phyloP scores from a whole-genome alignment of 2,113 vertebrate genomes.

The Vombatus ursinus region DNA sequence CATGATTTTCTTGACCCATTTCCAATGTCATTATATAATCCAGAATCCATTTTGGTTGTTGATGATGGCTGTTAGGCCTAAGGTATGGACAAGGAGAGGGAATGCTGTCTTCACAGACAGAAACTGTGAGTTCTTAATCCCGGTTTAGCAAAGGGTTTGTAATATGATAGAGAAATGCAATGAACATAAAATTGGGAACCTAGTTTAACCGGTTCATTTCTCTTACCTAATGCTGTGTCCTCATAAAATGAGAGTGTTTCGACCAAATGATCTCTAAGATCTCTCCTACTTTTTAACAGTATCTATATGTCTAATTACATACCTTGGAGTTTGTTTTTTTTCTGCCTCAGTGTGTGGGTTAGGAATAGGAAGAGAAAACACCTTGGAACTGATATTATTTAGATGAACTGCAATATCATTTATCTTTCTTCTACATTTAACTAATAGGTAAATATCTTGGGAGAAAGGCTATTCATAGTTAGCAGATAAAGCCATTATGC shows the following conservation, averaged over 20 bases:
- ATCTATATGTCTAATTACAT: not conserved
- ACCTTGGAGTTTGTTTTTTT: not conserved
- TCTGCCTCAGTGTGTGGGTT: not conserved
- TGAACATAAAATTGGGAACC: not conserved
- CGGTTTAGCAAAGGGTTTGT: not conserved
- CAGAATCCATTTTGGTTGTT: not conserved
- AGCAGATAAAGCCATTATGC: constrained; percentile 62
- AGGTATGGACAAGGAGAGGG: not conserved
- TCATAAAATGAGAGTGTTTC: not conserved
- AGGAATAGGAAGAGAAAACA: not conserved
- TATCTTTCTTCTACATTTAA: not conserved
- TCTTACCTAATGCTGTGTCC: not conserved
- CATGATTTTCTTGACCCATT: not conserved
- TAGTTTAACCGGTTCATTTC: not conserved
- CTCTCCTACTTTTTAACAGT: not conserved
- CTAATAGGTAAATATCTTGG: not conserved
- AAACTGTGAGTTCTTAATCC: not conserved
- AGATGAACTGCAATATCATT: not conserved
- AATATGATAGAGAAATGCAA: not conserved
- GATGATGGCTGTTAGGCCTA: not conserved
- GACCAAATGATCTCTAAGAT: not conserved
- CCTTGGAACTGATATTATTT: not conserved
- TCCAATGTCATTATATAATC: not conserved
- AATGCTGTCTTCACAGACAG: not conserved
- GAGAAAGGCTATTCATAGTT: not conserved